These are phyloP conservation scores for Parnassius smintheus DNA, from an alignment of 2,888 invertebrate species.

Conservation along the genomic window DNA sequence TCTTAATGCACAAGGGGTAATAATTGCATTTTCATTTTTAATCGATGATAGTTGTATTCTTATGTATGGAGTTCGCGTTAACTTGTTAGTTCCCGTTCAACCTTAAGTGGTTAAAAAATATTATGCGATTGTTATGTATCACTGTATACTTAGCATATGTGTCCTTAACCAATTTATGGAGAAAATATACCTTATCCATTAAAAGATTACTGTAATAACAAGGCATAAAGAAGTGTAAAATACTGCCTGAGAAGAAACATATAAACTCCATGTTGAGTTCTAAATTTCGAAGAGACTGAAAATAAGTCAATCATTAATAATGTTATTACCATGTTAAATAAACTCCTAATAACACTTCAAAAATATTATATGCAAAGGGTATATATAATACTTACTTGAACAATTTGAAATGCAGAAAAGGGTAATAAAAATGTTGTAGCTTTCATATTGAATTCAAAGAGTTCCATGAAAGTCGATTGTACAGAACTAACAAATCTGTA, in stretches of 20 bases:
- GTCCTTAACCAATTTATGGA: not conserved
- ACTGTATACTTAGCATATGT: not conserved
- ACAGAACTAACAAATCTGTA: constrained; percentile 48
- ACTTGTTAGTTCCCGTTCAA: too few species aligned
- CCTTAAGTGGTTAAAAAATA: too few species aligned
- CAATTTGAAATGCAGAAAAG: constrained; percentile 53
- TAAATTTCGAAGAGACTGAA: constrained; percentile 46
- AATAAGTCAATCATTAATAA: constrained; percentile 24
- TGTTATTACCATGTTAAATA: not conserved
- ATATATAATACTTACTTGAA: constrained; percentile 44
- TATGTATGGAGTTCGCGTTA: too few species aligned
- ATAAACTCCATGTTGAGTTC: constrained; percentile 54
- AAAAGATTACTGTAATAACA: constrained; percentile 64
- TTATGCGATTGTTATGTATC: not conserved
- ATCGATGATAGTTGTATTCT: too few species aligned
- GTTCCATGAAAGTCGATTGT: constrained; percentile 42
- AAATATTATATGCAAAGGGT: not conserved
- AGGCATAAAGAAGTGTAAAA: constrained; percentile 56
- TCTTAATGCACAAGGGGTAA: too few species aligned
- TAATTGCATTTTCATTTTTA: too few species aligned
- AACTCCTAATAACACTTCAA: not conserved
- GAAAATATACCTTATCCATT: constrained; percentile 55
- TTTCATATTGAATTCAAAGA: constrained; percentile 63
- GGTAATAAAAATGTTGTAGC: constrained; percentile 56
- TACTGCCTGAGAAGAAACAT: constrained; percentile 43